Evolutionary conservation across 2,797 vertebrate genomes (phyloP).

Genomic region (Characodon lateralis): DNA sequence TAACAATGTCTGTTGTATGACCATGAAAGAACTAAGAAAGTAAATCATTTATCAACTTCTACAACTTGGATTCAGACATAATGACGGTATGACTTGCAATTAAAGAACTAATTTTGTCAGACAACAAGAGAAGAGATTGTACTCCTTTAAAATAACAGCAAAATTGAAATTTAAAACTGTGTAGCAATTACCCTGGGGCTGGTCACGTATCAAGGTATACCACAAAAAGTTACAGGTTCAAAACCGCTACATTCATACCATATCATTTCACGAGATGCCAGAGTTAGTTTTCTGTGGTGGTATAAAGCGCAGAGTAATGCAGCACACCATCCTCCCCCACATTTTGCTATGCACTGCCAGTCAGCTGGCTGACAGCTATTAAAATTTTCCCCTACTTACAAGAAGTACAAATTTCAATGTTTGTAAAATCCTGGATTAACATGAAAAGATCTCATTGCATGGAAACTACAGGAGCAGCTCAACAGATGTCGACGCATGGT

Average conservation of each 20-base stretch:
- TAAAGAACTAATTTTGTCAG: not conserved
- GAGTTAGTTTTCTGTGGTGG: too few relatives aligned
- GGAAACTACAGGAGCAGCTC: not conserved
- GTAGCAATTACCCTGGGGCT: not conserved
- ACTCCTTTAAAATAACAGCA: not conserved
- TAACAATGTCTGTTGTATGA: not conserved
- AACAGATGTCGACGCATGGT: too few relatives aligned
- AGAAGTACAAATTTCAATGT: too few relatives aligned
- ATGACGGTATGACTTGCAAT: not conserved
- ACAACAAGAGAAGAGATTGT: not conserved
- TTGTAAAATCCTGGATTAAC: too few relatives aligned
- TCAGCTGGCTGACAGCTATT: too few relatives aligned
- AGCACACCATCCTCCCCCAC: too few relatives aligned
- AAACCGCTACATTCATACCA: too few relatives aligned
- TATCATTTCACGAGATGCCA: too few relatives aligned
- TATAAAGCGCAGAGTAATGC: too few relatives aligned
- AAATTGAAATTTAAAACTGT: not conserved
- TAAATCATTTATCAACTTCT: not conserved
- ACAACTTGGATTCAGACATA: not conserved
- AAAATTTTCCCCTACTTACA: too few relatives aligned
- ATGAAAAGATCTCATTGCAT: not conserved
- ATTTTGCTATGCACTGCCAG: too few relatives aligned
- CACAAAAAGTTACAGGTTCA: too few relatives aligned
- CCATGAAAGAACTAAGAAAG: not conserved
- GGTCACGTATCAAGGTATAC: not conserved